phyloP scores from a whole-genome alignment of 64 coral and sea anemone genomes.

The Porites lutea region DNA sequence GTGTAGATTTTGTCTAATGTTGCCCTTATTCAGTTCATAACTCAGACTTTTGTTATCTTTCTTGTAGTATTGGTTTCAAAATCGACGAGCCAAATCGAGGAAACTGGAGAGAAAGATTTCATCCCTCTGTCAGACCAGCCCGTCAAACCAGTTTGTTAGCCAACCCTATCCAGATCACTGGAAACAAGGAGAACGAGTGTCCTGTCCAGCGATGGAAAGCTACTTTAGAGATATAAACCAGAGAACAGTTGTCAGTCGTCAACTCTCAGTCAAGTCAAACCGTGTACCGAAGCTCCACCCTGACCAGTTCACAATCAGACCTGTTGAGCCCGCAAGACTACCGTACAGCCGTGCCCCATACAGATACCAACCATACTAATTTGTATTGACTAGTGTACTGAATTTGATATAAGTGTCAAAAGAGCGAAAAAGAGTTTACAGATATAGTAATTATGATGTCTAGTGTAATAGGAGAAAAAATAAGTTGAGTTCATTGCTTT shows the following conservation, averaged over 20 bases:
- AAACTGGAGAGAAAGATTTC: background rate
- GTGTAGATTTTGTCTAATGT: no score
- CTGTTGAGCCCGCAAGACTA: no score
- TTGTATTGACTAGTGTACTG: no score
- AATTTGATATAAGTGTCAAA: no score
- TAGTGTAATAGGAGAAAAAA: no score
- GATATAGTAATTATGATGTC: no score
- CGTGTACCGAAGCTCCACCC: background rate
- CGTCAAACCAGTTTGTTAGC: background rate
- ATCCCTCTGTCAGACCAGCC: background rate
- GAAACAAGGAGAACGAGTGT: background rate
- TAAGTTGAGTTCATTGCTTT: no score
- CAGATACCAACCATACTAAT: no score
- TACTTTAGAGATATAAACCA: background rate
- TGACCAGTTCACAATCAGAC: no score
- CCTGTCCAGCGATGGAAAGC: background rate
- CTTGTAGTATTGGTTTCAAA: constrained; percentile 12
- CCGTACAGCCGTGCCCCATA: no score
- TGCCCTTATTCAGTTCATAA: no score
- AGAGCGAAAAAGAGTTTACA: no score
- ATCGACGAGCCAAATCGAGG: background rate
- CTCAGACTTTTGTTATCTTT: background rate
- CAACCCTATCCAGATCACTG: background rate
- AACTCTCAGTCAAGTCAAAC: background rate
- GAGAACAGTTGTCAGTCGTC: background rate